phyloP scores from a whole-genome alignment of 2,888 invertebrate species.

The Drosophila longiperda region DNA sequence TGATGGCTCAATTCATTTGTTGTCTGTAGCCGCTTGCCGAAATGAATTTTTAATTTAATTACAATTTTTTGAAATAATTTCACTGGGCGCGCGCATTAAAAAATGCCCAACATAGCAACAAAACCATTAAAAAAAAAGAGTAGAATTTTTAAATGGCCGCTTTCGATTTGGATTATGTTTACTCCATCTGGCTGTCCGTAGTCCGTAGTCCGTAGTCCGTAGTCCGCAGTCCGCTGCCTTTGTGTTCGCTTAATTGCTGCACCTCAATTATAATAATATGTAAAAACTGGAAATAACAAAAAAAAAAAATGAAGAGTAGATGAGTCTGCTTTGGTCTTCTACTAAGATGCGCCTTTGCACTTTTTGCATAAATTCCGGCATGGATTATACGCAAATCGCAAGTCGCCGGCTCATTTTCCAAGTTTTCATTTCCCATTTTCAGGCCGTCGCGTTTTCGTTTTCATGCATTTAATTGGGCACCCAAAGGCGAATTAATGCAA shows the following conservation, averaged over 20 bases:
- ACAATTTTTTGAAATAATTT: slow-evolving; percentile 62
- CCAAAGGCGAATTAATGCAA: not conserved
- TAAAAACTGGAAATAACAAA: not conserved
- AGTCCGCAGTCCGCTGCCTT: not conserved
- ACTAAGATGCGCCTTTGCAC: slow-evolving; percentile 34
- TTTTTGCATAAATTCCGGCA: slow-evolving; percentile 66
- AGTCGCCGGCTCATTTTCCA: slow-evolving; percentile 42
- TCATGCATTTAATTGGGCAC: slow-evolving; percentile 70
- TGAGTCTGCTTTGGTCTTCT: slow-evolving; percentile 35
- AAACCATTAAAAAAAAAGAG: slow-evolving; percentile 57
- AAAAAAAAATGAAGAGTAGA: not conserved
- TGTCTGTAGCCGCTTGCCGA: slow-evolving; percentile 50
- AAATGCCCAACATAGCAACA: slow-evolving; percentile 55
- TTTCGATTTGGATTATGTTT: slow-evolving; percentile 69
- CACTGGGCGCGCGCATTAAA: slow-evolving; percentile 56
- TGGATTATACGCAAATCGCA: slow-evolving; percentile 76
- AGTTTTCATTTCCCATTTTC: slow-evolving; percentile 32
- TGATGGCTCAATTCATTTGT: slow-evolving; percentile 77
- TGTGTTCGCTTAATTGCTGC: slow-evolving; percentile 59
- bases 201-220: not conserved
- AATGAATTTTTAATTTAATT: slow-evolving; percentile 78
- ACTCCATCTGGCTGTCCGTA: not conserved
- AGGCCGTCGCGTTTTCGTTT: slow-evolving; percentile 51
- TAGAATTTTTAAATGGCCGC: slow-evolving; percentile 31
- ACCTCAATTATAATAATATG: slow-evolving; percentile 68